Evolutionary conservation across 2,888 invertebrate species (phyloP).

Genomic region (Lasioglossum villosulum): DNA sequence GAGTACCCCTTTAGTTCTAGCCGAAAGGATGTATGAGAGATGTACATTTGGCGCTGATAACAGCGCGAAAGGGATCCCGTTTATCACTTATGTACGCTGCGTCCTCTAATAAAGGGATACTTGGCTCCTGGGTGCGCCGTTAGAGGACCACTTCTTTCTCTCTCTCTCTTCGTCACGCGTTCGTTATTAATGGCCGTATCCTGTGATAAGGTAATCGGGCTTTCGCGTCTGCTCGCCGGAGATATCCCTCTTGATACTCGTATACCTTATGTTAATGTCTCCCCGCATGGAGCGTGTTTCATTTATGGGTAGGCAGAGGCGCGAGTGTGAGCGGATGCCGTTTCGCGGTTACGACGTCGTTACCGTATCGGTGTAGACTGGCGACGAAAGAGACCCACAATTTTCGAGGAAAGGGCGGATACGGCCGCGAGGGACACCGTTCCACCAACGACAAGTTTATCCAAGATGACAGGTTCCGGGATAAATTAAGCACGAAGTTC

Average conservation of each 20-base stretch:
- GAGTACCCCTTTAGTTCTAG: not conserved
- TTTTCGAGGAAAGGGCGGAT: constrained; percentile 35
- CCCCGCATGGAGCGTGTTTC: constrained; percentile 43
- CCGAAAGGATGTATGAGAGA: not conserved
- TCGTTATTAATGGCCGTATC: constrained; percentile 50
- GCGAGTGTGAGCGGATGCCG: constrained; percentile 34
- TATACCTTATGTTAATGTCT: constrained; percentile 59
- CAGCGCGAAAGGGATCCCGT: not conserved
- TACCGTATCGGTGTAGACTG: constrained; percentile 70
- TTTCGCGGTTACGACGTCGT: constrained; percentile 74
- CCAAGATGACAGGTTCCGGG: constrained; percentile 37
- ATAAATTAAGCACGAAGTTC: constrained; percentile 21
- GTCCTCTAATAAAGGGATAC: constrained; percentile 5
- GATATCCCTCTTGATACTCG: constrained; percentile 55
- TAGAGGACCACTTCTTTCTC: not conserved
- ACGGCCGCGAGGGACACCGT: constrained; percentile 17
- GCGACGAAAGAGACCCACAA: constrained; percentile 57
- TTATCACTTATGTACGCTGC: constrained; percentile 2
- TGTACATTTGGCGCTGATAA: constrained; percentile 11
- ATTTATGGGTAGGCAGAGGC: constrained; percentile 51
- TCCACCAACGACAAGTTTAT: constrained; percentile 43
- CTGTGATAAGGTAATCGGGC: constrained; percentile 56
- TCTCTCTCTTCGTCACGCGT: constrained; percentile 5
- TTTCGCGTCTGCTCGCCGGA: constrained; percentile 35
- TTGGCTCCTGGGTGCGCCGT: not conserved